A percentile compares a stretch with the other conserved stretches of the same genome.
Evolutionary conservation across 2,113 vertebrate genomes (phyloP).

Genomic region (Turdus rufiventris): DNA sequence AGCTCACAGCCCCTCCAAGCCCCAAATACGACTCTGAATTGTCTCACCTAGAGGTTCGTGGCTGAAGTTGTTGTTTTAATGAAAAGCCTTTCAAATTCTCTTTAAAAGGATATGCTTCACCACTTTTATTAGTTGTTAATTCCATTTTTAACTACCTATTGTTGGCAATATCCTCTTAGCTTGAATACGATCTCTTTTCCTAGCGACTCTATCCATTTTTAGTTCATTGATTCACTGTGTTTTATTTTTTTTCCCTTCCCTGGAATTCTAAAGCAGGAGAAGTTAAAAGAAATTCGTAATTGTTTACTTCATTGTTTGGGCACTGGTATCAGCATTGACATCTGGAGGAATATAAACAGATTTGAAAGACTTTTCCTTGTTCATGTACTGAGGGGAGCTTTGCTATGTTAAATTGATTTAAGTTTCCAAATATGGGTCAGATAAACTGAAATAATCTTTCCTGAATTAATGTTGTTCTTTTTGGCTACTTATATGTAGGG

Average conservation of each 20-base stretch:
- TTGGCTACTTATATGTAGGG: background rate
- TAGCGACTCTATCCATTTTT: background rate
- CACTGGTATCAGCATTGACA: background rate
- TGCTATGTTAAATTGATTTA: background rate
- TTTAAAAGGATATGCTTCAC: constrained; percentile 34
- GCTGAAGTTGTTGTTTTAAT: constrained; percentile 16
- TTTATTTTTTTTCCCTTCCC: background rate
- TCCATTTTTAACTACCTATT: constrained; percentile 64
- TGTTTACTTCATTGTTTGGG: constrained; percentile 45
- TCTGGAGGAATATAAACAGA: constrained; percentile 37
- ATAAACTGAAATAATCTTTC: constrained; percentile 8
- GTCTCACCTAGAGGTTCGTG: background rate
- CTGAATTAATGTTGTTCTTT: background rate
- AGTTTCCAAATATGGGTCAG: constrained; percentile 5
- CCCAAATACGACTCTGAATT: background rate
- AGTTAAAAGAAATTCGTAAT: constrained; percentile 46
- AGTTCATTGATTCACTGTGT: constrained; percentile 15
- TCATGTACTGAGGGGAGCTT: background rate
- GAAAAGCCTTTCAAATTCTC: constrained; percentile 21
- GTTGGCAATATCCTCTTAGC: constrained; percentile 51
- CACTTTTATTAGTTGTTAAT: constrained; percentile 57
- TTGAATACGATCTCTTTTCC: constrained; percentile 34
- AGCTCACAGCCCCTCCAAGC: background rate
- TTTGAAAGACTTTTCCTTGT: background rate
- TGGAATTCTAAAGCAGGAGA: constrained; percentile 32